A percentile compares a stretch with the other conserved stretches of the same genome.
phyloP scores from a whole-genome alignment of 2,113 vertebrate species.

The Vidua chalybeata region DNA sequence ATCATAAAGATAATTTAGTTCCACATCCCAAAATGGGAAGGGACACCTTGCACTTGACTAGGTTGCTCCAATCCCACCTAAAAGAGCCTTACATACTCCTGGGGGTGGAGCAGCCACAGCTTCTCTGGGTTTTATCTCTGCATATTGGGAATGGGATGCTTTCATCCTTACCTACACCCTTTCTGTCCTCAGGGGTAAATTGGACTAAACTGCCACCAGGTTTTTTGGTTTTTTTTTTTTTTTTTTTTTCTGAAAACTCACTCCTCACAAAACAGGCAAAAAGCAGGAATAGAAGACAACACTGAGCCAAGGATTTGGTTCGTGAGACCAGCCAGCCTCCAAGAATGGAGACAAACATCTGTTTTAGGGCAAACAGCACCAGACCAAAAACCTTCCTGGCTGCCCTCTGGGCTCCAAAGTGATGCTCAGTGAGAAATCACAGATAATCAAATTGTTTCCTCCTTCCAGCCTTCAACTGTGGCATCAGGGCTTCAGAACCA shows the following conservation, averaged over 20 bases:
- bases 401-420: background rate
- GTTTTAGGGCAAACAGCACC: background rate
- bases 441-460: background rate
- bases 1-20: background rate
- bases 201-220: rapidly evolving
- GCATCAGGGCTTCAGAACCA: background rate
- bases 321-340: background rate
- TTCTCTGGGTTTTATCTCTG: background rate
- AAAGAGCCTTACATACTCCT: no score
- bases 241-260: background rate
- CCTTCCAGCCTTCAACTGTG: background rate
- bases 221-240: background rate
- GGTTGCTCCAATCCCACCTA: background rate
- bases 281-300: background rate
- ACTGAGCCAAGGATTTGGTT: background rate
- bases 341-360: background rate
- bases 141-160: background rate
- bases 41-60: background rate
- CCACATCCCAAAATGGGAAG: background rate
- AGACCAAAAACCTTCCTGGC: background rate
- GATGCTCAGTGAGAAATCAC: background rate
- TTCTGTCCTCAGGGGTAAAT: background rate
- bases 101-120: background rate
- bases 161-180: background rate
- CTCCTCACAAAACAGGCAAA: background rate